Evolutionary conservation across 2,797 vertebrate species (phyloP).

Genomic region (Phataginus tetradactyla): DNA sequence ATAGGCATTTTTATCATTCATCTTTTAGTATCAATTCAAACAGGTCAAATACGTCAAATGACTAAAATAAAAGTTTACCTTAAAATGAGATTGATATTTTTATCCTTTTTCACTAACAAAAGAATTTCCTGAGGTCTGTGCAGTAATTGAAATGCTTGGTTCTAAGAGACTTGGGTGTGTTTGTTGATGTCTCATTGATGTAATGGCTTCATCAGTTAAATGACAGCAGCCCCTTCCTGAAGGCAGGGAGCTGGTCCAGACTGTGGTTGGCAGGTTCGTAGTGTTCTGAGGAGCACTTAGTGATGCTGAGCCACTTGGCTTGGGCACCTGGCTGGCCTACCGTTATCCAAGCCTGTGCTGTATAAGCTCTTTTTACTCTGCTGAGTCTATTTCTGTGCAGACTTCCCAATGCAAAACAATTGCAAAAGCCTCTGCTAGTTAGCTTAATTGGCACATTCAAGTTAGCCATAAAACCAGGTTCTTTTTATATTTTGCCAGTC

Average conservation of each 20-base stretch:
- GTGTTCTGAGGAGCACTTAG: not conserved
- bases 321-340: not conserved
- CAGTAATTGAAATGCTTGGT: not conserved
- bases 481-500: constrained; percentile 79
- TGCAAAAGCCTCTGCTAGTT: constrained; percentile 69
- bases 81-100: not conserved
- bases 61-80: not conserved
- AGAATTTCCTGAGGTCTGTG: not conserved
- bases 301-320: not conserved
- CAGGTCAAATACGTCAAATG: not conserved
- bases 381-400: not conserved
- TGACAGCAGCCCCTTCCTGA: not conserved
- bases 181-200: not conserved
- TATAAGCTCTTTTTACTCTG: not conserved
- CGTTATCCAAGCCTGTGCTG: not conserved
- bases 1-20: not conserved
- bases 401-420: constrained; percentile 48
- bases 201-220: not conserved
- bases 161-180: not conserved
- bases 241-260: not conserved
- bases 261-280: not conserved
- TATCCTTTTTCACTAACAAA: not conserved
- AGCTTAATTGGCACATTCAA: constrained; percentile 72
- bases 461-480: constrained; percentile 59
- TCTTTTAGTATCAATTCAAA: not conserved